Conservation (phyloP, 2,888 invertebrate genomes). For the Yponomeuta plumbellus region DNA sequence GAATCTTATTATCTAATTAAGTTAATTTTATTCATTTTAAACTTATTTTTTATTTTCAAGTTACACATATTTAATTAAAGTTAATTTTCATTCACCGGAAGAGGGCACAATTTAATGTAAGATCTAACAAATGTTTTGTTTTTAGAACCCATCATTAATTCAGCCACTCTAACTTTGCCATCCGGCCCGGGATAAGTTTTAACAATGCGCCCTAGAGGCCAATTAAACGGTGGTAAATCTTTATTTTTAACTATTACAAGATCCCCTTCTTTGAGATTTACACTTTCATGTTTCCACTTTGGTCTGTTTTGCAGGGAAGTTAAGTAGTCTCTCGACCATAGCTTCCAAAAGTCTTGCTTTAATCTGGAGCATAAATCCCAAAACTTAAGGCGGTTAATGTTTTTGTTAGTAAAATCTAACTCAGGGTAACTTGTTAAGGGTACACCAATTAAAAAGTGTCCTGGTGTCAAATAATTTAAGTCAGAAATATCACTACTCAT, state of each 20-base stretch:
- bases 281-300: not conserved
- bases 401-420: not conserved
- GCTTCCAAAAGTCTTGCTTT: not conserved
- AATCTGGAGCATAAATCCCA: not conserved
- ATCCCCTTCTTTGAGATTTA: not conserved
- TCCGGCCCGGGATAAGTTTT: not conserved
- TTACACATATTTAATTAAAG: too few species aligned
- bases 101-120: too few species aligned
- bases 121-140: too few species aligned
- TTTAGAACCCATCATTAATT: not conserved
- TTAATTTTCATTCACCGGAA: too few species aligned
- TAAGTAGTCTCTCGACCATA: not conserved
- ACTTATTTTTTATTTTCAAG: too few species aligned
- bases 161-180: not conserved
- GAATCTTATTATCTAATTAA: too few species aligned
- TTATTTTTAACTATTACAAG: not conserved
- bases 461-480: not conserved
- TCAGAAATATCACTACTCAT: too few species aligned
- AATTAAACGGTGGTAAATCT: not conserved
- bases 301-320: too few species aligned
- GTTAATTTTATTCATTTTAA: too few species aligned
- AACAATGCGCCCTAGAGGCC: not conserved
- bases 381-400: not conserved
- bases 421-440: not conserved
- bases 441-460: not conserved